These are phyloP conservation scores for Chaenogobius annularis DNA, from an alignment of 2,113 vertebrate species.

Conservation along the genomic window DNA sequence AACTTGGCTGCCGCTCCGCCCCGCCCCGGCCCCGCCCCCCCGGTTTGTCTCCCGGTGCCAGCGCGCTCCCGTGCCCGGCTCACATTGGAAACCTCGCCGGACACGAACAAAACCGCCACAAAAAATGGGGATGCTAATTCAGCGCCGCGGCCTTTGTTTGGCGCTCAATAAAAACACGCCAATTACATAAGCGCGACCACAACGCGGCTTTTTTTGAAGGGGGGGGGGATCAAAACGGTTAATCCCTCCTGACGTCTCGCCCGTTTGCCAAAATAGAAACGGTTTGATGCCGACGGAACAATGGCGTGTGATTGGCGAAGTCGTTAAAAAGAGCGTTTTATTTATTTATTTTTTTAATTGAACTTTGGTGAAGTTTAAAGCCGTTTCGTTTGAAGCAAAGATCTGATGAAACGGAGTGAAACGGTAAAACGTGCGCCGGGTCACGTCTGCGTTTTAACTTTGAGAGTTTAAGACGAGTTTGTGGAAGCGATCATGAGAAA, in stretches of 20 bases:
- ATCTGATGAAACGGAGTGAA: not conserved
- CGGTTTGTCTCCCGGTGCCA: constrained; percentile 37
- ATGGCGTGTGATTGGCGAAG: constrained; percentile 6
- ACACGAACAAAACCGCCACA: constrained; percentile 5
- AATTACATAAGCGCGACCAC: constrained; percentile 72
- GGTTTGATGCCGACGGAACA: constrained; percentile 34
- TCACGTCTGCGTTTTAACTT: not conserved
- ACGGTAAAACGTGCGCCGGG: not conserved
- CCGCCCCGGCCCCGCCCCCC: no score
- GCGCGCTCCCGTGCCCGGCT: constrained; percentile 42
- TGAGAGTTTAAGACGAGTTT: not conserved
- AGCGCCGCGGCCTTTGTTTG: constrained; percentile 71
- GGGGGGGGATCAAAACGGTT: constrained; percentile 49
- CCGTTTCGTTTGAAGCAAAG: not conserved
- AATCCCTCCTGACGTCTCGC: constrained; percentile 57
- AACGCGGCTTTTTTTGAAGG: constrained; percentile 66
- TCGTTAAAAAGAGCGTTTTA: not conserved
- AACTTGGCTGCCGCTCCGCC: constrained; percentile 68
- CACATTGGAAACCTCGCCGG: constrained; percentile 66
- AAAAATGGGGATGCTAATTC: constrained; percentile 69
- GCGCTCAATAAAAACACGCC: constrained; percentile 71
- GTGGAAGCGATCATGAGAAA: not conserved
- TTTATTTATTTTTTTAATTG: not conserved
- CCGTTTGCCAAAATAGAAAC: constrained; percentile 49
- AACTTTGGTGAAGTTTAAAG: not conserved